Evolutionary conservation across 2,113 vertebrate genomes (phyloP).

Genomic region (Hippolais icterina): DNA sequence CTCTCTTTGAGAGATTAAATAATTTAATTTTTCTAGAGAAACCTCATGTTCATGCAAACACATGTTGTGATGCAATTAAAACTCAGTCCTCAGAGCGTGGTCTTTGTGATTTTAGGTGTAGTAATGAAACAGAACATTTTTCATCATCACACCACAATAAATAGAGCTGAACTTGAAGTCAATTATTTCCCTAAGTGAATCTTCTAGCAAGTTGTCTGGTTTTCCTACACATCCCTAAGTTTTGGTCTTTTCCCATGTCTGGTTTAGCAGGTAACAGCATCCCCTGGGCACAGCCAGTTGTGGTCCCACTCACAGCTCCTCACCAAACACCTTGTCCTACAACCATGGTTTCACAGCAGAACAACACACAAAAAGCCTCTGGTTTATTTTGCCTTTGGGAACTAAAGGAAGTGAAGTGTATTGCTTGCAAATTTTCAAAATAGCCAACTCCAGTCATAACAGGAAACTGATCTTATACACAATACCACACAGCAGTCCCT

Average conservation of each 20-base stretch:
- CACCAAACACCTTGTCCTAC: background rate
- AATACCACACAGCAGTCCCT: background rate
- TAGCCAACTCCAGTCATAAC: conserved; percentile 45
- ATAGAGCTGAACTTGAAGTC: background rate
- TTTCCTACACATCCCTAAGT: fast-evolving
- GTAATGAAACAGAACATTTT: background rate
- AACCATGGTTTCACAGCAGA: background rate
- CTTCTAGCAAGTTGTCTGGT: background rate
- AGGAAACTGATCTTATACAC: conserved; percentile 26
- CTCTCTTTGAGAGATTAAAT: background rate
- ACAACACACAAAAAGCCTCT: background rate
- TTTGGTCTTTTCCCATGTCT: background rate
- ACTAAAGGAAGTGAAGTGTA: conserved; percentile 10
- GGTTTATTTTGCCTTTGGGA: conserved; percentile 12
- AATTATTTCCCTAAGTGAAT: background rate
- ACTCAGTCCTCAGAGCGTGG: background rate
- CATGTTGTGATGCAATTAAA: background rate
- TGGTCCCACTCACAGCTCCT: background rate
- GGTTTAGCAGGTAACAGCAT: background rate
- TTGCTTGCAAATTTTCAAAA: conserved; percentile 32
- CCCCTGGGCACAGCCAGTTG: fast-evolving
- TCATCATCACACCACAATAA: background rate
- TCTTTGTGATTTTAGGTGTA: background rate
- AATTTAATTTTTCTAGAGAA: background rate
- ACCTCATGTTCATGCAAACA: background rate